Evolutionary conservation across 2,888 invertebrate species (phyloP), one percentile per base, ranked within the genome.

Genomic region (Prosopocoilus inquinatus): DNA sequence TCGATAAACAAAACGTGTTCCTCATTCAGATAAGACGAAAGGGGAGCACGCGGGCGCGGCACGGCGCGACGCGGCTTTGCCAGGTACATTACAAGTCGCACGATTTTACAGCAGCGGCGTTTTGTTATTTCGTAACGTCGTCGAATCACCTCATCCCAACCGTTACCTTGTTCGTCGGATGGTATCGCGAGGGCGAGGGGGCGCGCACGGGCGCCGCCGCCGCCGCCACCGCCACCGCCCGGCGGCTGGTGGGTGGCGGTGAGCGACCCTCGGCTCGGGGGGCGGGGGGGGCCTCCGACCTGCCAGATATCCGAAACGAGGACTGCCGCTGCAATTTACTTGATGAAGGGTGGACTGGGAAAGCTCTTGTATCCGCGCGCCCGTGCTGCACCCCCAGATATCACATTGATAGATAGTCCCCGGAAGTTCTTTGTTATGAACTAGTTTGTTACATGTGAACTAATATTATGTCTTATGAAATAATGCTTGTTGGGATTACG

Each of bases 261-360:
- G 62, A 56, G 61, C 60, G 64, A 64, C 69, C 73, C 70, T 71
- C 69, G 66, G n/a, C n/a, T n/a, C n/a, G n/a, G n/a, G n/a, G n/a
- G n/a, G n/a, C n/a, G n/a, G n/a, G n/a, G n/a, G 72, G 68, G 73
- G 70, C 67, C 68, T 72, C 64, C 69, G 73, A 72, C 74, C 74
- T 73, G 71, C 73, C 74, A 74, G 75, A 74, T 74, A 71, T 73
- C 74, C 73, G 74, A 73, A 72, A 73, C 74, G 73, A 71, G 72
- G 72, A 62, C 72, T 71, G 73, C 72, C 69, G 73, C 71, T 72
- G 74, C 75, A 74, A 75, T 75, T 75, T 75, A 74, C 70, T 75
- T 75, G 75, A 75, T 75, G 75, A 75, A 74, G 75, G 75, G 74
- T 69, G 73, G 75, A 67, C 68, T 66, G 70, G 66, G 64, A 59